Evolutionary conservation across 2,113 vertebrate species (phyloP), one percentile per base, ranked within the genome.

Genomic region (Protobothrops flavoviridis): DNA sequence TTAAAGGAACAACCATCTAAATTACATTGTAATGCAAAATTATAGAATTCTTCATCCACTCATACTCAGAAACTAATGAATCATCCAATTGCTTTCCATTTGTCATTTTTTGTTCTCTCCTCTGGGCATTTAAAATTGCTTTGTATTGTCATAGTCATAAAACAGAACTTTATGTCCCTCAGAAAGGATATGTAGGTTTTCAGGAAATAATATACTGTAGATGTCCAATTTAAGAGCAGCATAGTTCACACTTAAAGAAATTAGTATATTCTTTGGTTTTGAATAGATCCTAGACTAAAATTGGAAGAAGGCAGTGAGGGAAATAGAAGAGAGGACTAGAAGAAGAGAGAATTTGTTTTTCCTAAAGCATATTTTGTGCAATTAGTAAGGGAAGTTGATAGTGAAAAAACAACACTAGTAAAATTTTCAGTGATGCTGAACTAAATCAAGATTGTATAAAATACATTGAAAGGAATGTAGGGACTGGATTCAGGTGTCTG

Each of bases 121-220:
- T 97, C 96, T 0, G 0, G 97, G 96, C 96, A 97, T 97, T 97
- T 97, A 96, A 97, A 97, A 97, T 96, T 96, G 95, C 95, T 97
- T 97, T 96, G 95, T 95, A 96, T 96, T 1, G 0, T 96, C 0
- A 0, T 94, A 96, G 93, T 96, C 95, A 93, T 97, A 96, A 97
- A 97, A 96, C 95, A 93, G 91, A 96, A 96, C 97, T 96, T 93
- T 97, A 97, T 96, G 93, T 86, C 90, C 90, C 94, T 96, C 92
- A 91, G 94, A 96, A 96, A 96, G 93, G 94, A 96, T 96, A 95
- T 2, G 90, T 93, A 91, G 95, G 96, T 96, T 97, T 97, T 94
- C 94, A 97, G 94, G 93, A 96, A 96, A 95, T 94, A 97, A 96
- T 97, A 96, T 96, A n/a, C n/a, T n/a, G n/a, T n/a, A 96, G 96